Conservation (phyloP, 2,797 vertebrate species). For the Mormyrops attenuatus region DNA sequence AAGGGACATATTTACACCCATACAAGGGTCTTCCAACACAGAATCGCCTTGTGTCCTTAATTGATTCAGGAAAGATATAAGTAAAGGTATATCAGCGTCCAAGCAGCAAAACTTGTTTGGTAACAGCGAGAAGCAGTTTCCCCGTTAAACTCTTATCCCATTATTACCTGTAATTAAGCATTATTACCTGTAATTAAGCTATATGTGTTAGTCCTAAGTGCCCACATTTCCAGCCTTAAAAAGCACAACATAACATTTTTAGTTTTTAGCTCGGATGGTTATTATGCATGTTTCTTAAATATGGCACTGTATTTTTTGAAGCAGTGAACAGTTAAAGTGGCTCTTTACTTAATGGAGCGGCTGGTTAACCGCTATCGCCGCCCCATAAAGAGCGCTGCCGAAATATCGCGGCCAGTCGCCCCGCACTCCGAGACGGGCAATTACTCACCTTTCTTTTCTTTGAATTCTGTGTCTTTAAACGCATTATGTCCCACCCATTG, state of each 20-base stretch:
- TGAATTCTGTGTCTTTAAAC: background rate
- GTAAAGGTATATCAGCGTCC: background rate
- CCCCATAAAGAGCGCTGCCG: background rate
- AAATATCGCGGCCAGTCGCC: background rate
- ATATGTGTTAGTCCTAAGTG: background rate
- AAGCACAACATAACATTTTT: background rate
- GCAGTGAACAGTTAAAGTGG: background rate
- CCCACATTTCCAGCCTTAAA: background rate
- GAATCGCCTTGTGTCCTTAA: background rate
- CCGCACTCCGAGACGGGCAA: background rate
- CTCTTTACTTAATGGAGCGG: background rate
- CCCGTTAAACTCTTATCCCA: background rate
- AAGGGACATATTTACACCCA: background rate
- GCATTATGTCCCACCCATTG: constrained; percentile 56
- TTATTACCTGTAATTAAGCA: background rate
- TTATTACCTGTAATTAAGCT: background rate
- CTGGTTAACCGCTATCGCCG: background rate
- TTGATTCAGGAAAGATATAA: background rate
- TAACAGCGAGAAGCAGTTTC: background rate
- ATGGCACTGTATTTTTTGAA: background rate
- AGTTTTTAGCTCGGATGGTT: background rate
- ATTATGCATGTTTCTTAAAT: background rate
- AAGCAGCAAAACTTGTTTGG: background rate
- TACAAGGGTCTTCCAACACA: background rate
- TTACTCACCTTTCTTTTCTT: constrained; percentile 45